Evolutionary conservation across 2,888 invertebrate genomes (phyloP).

Genomic region (Chrysina gloriosa): DNA sequence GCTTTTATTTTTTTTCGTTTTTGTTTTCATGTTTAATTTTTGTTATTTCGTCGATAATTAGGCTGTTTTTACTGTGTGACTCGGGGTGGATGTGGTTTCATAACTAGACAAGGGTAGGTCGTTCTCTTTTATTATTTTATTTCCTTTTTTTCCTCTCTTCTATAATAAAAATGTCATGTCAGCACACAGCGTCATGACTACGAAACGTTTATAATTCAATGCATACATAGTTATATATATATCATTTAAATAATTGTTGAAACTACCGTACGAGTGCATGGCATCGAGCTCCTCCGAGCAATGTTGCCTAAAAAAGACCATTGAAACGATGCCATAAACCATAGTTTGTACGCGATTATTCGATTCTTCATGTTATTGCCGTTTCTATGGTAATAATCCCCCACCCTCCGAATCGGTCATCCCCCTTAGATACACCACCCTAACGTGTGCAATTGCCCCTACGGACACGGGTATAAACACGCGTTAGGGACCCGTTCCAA

Average conservation of each 20-base stretch:
- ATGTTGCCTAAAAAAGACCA: neutral
- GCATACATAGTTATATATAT: constrained; percentile 23
- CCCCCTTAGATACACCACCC: constrained; percentile 12
- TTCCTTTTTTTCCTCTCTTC: neutral
- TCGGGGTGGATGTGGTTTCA: constrained; percentile 44
- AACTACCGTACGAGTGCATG: neutral
- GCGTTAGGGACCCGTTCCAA: neutral
- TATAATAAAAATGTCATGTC: constrained; percentile 46
- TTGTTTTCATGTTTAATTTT: constrained; percentile 57
- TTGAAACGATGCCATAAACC: neutral
- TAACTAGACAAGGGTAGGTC: constrained; percentile 40
- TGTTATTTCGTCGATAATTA: constrained; percentile 48
- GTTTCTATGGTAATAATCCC: constrained; percentile 34
- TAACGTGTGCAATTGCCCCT: neutral
- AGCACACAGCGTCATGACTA: constrained; percentile 46
- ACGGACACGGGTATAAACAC: neutral
- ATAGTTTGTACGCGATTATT: neutral
- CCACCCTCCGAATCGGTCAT: constrained; percentile 16
- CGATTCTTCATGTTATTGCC: constrained; percentile 16
- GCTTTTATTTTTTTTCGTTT: constrained; percentile 58
- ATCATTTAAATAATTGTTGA: constrained; percentile 17
- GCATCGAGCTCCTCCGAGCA: too few relatives aligned
- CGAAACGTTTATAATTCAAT: constrained; percentile 36
- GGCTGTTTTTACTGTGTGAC: constrained; percentile 42
- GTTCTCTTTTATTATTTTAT: too few relatives aligned